Base-by-base conservation (phyloP, 1,140 invertebrate species). In the Chelonus insularis region DNA sequence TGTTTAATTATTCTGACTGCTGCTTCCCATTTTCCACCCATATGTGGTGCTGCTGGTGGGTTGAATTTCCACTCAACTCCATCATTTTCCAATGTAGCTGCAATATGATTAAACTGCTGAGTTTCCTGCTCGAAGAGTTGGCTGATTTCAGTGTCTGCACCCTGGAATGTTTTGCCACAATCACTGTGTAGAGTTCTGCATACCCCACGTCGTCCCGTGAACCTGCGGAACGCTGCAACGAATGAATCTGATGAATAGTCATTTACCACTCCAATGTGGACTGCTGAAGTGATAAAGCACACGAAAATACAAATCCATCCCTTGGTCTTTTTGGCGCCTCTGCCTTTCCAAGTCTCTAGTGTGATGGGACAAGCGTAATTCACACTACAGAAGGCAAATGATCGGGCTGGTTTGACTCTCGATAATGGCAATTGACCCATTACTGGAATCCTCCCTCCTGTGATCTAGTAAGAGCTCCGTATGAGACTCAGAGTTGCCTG, bases 11-110 rank as follows among this genome's bases (percentile, higher is more conserved):
- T 65, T 57, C 65, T 70, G 1, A 80, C 69, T 0, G 45, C 62
- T n/a, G 71, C 60, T 62, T 80, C n/a, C n/a, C 76, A 75, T 75
- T 78, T 6, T 52, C 76, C 76, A 14, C 74, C 73, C 20, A 74
- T 65, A 62, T 77, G 71, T 4, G 74, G 70, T 16, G 66, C 61
- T 14, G 34, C 2, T 1, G 77, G 76, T 9, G 74, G 71, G 20
- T 64, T 72, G 60, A 79, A 78, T 8, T 75, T 48, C 71, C 71
- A 78, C 12, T 64, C 32, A 29, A 72, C 71, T n/a, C 37, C 25
- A 14, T 60, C 9, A 14, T 1, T 9, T 25, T 37, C 11, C 29
- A 50, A 4, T 2, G 7, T 6, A 25, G n/a, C 20, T 11, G 36
- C 32, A n/a, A 51, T 12, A 45, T 39, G 9, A 52, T 23, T 1